These are phyloP conservation scores for Chaetoderma sp. DNA, from an alignment of 2,888 invertebrate species.

Conservation along the genomic window DNA sequence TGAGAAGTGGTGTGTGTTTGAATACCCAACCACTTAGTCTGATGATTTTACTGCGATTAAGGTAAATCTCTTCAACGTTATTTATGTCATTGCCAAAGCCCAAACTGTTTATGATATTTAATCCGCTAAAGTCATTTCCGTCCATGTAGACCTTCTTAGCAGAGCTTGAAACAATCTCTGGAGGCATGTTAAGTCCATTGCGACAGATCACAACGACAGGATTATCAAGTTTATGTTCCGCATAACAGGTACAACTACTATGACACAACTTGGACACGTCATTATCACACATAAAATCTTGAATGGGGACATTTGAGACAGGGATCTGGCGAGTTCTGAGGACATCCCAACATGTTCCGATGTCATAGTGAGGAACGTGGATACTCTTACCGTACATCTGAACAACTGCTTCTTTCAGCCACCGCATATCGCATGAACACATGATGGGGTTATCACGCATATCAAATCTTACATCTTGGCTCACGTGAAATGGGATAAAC, in stretches of 20 bases:
- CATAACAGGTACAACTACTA: neutral
- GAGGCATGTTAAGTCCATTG: neutral
- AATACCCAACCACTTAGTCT: neutral
- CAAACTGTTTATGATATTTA: neutral
- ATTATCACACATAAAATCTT: slow-evolving; percentile 7
- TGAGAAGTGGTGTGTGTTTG: neutral
- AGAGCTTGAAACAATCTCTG: neutral
- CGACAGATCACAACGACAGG: neutral
- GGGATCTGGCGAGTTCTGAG: neutral
- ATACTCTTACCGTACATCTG: neutral
- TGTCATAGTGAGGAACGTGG: neutral
- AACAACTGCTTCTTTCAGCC: neutral
- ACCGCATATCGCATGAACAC: slow-evolving; percentile 17
- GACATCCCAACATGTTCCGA: neutral
- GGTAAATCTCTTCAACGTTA: neutral
- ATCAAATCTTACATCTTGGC: neutral
- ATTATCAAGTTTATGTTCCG: neutral
- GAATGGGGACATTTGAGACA: neutral
- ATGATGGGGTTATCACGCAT: slow-evolving; percentile 7
- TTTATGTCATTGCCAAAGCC: neutral
- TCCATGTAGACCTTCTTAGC: neutral
- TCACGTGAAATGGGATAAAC: slow-evolving; percentile 10
- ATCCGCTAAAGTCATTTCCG: slow-evolving; percentile 3
- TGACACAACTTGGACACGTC: neutral
- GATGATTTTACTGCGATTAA: slow-evolving; percentile 2